Base-by-base conservation (phyloP, 2,888 invertebrate species). In the Drosophila neonasuta region DNA sequence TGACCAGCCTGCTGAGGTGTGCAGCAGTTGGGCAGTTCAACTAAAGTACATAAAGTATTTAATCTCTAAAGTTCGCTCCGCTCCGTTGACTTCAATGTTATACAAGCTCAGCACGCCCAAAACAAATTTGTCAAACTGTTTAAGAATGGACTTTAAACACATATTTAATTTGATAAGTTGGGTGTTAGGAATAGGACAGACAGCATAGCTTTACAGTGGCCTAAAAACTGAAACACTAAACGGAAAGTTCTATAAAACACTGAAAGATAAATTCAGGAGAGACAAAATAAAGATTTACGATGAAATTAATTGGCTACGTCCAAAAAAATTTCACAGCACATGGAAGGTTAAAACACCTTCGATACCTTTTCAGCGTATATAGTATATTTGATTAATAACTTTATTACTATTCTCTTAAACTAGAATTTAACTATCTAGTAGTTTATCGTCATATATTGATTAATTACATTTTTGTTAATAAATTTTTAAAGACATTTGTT, bases 171-270 rank as follows among this genome's bases (percentile, higher is more conserved):
- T 56, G 51, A 13, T 48, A 52, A 46, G 39, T 67, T 63, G n/a
- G 13, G 13, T 52, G 39, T 48, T 49, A 29, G 10, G 20, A 10
- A 24, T 59, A 24, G 6, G 6, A 30, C n/a, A 8, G 60, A 24
- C n/a, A 9, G 60, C 66, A 32, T 63, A 71, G 9, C 30, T 63
- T 34, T 75, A 76, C 10, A 71, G 67, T 5, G 20, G 7, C 10
- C 51, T 56, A 30, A 76, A 74, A 6, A 30, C 5, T 1, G 17
- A 7, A 55, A 62, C 50, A 0, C 36, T 20, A 0, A 62, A 0
- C 0, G 76, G 79, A 64, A 56, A 74, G 0, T 9, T 59, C 3
- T 58, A 42, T 1, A 75, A 24, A 71, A 46, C 74, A 76, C 3
- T 52, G 52, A 50, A 64, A 74, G 24, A 24, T 24, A 6, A 1